A percentile compares a stretch with the other conserved stretches of the same genome.
Evolutionary conservation across 2,797 vertebrate species (phyloP).

Genomic region (Myiothlypis coronata): DNA sequence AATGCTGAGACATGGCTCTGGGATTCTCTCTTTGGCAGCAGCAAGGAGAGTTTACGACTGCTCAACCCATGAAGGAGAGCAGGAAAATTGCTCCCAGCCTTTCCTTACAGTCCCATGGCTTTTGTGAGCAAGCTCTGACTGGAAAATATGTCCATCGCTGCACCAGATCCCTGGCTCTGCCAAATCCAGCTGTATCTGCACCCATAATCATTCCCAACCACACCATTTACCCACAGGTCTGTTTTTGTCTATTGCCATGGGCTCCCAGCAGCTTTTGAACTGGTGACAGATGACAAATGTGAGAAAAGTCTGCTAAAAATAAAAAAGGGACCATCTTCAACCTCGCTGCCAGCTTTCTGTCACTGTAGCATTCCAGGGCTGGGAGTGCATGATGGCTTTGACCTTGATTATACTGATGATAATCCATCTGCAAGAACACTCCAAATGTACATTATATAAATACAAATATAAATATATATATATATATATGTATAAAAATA

Average conservation of each 20-base stretch:
- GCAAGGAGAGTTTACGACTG: background rate
- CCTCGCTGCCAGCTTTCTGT: background rate
- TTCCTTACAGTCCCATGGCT: background rate
- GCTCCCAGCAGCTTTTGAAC: background rate
- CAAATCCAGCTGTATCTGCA: background rate
- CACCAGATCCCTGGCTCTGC: background rate
- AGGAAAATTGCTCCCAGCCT: background rate
- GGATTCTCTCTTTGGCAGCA: background rate
- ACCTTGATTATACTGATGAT: background rate
- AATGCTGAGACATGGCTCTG: fast-evolving
- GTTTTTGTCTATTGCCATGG: background rate
- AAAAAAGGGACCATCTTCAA: background rate
- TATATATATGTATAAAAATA: too few relatives aligned
- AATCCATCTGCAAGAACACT: background rate
- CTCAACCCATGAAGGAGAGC: fast-evolving
- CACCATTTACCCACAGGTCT: background rate
- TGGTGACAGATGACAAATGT: background rate
- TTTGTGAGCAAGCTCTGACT: background rate
- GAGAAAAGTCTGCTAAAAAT: background rate
- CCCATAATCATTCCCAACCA: background rate
- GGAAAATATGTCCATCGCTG: background rate
- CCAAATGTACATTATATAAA: fast-evolving
- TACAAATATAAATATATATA: background rate
- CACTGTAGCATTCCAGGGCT: background rate
- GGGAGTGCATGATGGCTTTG: background rate